Evolutionary conservation across 2,113 vertebrate species (phyloP).

Genomic region (Hippocampus abdominalis): DNA sequence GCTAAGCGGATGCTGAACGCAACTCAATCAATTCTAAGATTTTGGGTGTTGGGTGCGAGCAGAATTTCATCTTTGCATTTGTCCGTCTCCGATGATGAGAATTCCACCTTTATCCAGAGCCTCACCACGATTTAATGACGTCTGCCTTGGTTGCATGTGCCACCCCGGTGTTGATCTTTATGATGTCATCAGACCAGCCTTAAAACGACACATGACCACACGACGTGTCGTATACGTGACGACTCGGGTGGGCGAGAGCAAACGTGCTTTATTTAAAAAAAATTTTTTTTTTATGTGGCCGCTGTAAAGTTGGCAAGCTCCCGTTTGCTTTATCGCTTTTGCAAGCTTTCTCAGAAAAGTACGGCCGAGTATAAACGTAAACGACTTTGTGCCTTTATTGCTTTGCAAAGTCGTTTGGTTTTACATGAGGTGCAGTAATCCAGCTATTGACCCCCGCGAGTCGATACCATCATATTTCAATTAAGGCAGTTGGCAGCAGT

Average conservation of each 20-base stretch:
- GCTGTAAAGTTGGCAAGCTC: conserved; percentile 14
- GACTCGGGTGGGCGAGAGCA: background rate
- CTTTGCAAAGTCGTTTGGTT: conserved; percentile 8
- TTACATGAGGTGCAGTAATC: conserved; percentile 7
- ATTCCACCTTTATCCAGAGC: background rate
- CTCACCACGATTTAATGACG: background rate
- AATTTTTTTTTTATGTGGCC: conserved; percentile 16
- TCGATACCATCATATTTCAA: conserved; percentile 9
- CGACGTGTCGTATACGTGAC: background rate
- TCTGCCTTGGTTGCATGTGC: background rate
- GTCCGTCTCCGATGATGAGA: too few relatives aligned
- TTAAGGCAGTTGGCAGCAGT: conserved; percentile 5
- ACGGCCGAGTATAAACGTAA: conserved; percentile 16
- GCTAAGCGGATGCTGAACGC: too few relatives aligned
- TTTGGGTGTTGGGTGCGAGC: too few relatives aligned
- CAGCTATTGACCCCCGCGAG: background rate
- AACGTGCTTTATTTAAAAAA: conserved; percentile 4
- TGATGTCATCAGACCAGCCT: background rate
- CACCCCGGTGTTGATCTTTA: background rate
- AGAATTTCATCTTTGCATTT: too few relatives aligned
- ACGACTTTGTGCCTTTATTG: conserved; percentile 17
- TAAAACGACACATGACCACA: background rate
- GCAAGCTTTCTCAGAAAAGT: conserved; percentile 19
- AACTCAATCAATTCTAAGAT: too few relatives aligned
- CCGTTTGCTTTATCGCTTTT: conserved; percentile 26